A percentile compares a stretch with the other conserved stretches of the same genome.
These are phyloP conservation scores for Macrosiphum euphorbiae DNA, from an alignment of 2,888 invertebrate genomes.

Conservation along the genomic window DNA sequence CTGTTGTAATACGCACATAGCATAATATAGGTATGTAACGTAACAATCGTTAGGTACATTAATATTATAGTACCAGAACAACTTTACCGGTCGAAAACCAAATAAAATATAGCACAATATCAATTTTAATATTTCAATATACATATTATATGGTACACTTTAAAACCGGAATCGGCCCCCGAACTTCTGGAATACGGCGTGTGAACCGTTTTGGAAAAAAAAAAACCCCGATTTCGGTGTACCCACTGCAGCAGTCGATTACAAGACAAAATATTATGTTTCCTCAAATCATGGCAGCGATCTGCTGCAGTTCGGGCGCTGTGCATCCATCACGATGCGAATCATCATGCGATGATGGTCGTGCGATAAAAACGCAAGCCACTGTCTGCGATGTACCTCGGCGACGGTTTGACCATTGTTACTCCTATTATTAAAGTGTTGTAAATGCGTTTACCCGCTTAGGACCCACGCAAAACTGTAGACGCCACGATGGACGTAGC, in stretches of 20 bases:
- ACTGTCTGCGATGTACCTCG: background rate
- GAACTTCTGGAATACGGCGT: background rate
- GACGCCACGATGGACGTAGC: background rate
- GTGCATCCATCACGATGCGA: background rate
- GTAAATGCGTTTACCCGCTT: background rate
- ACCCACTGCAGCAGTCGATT: background rate
- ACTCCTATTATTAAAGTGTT: background rate
- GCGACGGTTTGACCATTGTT: background rate
- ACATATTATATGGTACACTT: background rate
- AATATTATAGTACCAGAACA: background rate
- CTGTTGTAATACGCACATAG: background rate
- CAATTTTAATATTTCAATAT: background rate
- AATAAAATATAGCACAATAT: background rate
- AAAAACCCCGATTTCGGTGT: background rate
- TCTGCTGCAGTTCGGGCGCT: background rate
- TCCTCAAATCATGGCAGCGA: background rate
- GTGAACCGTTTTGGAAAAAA: background rate
- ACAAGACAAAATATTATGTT: background rate
- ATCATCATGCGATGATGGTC: background rate
- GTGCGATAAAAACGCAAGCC: background rate
- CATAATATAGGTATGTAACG: no score
- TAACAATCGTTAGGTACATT: no score
- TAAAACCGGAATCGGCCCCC: background rate
- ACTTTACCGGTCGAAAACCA: background rate
- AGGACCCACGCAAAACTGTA: background rate